These are phyloP conservation scores for Ormyrus rosae DNA, from an alignment of 2,888 invertebrate species.

Conservation along the genomic window DNA sequence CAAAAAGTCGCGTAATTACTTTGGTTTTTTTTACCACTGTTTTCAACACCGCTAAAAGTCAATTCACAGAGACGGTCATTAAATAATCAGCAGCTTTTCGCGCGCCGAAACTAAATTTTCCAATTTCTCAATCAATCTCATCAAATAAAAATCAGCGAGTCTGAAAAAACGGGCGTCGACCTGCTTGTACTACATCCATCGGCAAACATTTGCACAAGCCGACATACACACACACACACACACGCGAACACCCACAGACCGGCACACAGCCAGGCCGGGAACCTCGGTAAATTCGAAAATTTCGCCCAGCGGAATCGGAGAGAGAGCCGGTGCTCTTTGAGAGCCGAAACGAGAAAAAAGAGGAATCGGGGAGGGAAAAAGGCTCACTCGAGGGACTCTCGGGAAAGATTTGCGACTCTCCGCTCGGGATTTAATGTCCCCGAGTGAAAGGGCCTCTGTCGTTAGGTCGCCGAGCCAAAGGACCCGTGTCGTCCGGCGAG, in stretches of 20 bases:
- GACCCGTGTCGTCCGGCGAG: constrained; percentile 49
- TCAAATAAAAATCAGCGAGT: constrained; percentile 15
- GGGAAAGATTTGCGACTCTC: constrained; percentile 55
- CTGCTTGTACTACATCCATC: constrained; percentile 8
- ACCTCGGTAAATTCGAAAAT: constrained; percentile 46
- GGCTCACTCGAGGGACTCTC: constrained; percentile 12
- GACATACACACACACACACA: not conserved
- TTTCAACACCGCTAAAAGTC: too few relatives aligned
- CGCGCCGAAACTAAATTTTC: not conserved
- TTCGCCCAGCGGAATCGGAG: constrained; percentile 48
- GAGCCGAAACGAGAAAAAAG: constrained; percentile 39
- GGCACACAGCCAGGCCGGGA: not conserved
- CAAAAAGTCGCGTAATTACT: too few relatives aligned
- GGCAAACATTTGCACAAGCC: constrained; percentile 22
- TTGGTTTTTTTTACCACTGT: too few relatives aligned
- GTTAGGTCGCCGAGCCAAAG: constrained; percentile 49
- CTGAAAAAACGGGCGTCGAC: not conserved
- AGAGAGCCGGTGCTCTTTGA: constrained; percentile 26
- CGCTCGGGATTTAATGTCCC: constrained; percentile 55
- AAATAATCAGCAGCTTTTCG: too few relatives aligned
- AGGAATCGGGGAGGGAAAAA: constrained; percentile 24
- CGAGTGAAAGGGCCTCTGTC: constrained; percentile 47
- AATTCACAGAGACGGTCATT: too few relatives aligned
- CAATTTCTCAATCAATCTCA: constrained; percentile 12
- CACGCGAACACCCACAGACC: not conserved